Evolutionary conservation across 1,140 invertebrate species (phyloP).

Genomic region (Sminthurinus signatus): DNA sequence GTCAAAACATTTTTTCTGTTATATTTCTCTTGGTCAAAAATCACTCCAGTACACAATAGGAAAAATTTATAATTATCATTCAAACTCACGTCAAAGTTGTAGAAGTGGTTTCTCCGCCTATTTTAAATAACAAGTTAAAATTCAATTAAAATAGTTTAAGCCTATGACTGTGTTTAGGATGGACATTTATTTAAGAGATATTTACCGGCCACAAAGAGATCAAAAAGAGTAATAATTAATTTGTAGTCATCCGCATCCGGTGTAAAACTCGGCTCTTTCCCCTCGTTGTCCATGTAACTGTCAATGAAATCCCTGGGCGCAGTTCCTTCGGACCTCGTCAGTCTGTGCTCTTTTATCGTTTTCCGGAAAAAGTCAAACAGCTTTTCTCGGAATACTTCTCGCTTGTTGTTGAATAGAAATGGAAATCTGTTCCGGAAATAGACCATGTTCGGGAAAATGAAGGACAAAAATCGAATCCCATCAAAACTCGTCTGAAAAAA

Average conservation of each 20-base stretch:
- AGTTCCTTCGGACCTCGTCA: constrained; percentile 54
- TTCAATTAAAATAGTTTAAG: no score
- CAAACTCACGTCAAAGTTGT: no score
- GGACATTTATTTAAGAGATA: no score
- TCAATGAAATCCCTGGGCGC: constrained; percentile 80
- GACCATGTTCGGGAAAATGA: constrained; percentile 8
- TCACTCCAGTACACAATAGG: no score
- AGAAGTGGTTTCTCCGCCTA: no score
- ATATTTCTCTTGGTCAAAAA: not conserved
- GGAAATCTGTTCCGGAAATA: not conserved
- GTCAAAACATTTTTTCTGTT: no score
- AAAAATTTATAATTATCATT: no score
- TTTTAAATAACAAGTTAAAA: no score
- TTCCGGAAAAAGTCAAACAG: constrained; percentile 45
- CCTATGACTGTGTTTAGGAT: no score
- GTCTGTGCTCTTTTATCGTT: constrained; percentile 66
- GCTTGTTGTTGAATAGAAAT: not conserved
- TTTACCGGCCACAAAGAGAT: not conserved
- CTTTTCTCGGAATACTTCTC: not conserved
- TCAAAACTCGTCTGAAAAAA: not conserved
- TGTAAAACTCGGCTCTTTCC: not conserved
- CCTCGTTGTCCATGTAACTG: constrained; percentile 52
- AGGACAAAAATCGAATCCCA: not conserved
- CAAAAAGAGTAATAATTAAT: not conserved
- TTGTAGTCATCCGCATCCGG: not conserved